These are phyloP conservation scores for Catharus minimus DNA, from an alignment of 2,113 vertebrate species.

Conservation along the genomic window DNA sequence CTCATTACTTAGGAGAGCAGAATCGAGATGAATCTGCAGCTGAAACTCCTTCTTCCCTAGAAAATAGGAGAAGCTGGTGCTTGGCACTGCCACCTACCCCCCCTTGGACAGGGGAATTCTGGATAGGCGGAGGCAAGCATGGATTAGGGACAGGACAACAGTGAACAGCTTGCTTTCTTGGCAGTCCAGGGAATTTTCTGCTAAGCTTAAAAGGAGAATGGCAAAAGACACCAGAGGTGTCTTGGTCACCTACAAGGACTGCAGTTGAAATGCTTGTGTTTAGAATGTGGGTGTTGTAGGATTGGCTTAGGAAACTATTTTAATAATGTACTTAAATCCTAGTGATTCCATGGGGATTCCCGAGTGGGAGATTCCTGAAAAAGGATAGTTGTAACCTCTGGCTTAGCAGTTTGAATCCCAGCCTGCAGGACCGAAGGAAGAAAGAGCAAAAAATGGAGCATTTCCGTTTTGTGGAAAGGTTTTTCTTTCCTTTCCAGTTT, in stretches of 20 bases:
- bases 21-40: not conserved
- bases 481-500: not conserved
- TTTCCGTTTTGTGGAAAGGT: not conserved
- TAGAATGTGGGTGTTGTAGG: not conserved
- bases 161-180: not conserved
- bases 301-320: not conserved
- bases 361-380: not conserved
- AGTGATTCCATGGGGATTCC: not conserved
- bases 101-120: rapidly evolving
- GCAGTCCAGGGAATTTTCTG: not conserved
- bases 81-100: not conserved
- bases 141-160: not conserved
- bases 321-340: not conserved
- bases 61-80: not conserved
- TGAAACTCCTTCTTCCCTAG: not conserved
- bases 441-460: not conserved
- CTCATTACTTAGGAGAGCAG: not conserved
- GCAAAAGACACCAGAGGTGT: not conserved
- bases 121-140: not conserved
- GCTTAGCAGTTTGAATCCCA: not conserved
- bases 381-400: not conserved
- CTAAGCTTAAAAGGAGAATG: not conserved
- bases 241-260: not conserved
- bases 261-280: not conserved
- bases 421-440: not conserved